These are phyloP conservation scores for Acutogordius australiensis DNA, from an alignment of 2,888 invertebrate genomes.

Conservation along the genomic window DNA sequence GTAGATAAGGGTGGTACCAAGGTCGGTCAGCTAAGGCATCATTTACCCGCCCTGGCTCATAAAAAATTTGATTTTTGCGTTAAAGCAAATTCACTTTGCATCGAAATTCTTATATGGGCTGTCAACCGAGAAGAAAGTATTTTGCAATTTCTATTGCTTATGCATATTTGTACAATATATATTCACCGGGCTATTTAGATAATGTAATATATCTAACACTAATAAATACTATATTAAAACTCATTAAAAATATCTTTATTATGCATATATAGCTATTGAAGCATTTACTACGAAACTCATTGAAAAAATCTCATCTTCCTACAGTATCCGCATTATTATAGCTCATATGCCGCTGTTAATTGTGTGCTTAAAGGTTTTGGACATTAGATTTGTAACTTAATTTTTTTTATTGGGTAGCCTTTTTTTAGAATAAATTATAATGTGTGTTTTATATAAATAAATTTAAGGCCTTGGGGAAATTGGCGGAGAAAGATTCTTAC, in stretches of 20 bases:
- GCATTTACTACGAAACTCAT: background rate
- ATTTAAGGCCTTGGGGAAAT: background rate
- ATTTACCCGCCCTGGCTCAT: background rate
- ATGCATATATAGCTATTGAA: conserved; percentile 5
- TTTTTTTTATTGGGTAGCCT: no score
- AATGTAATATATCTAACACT: no score
- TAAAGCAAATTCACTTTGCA: background rate
- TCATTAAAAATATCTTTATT: no score
- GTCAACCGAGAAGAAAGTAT: conserved; percentile 1
- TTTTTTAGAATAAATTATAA: no score
- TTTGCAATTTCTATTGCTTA: no score
- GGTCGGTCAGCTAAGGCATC: no score
- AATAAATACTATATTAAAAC: no score
- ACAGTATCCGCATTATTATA: background rate
- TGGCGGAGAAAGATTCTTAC: conserved; percentile 55
- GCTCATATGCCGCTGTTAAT: conserved; percentile 3
- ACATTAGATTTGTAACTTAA: no score
- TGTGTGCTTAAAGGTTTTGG: background rate
- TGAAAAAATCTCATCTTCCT: background rate
- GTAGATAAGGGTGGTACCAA: no score
- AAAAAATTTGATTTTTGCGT: conserved; percentile 1
- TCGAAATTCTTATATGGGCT: conserved; percentile 6
- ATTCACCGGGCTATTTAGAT: no score
- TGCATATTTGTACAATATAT: no score
- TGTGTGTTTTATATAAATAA: no score